Base-by-base conservation (phyloP, 2,797 vertebrate genomes). In the Melanotaenia pygmaea region DNA sequence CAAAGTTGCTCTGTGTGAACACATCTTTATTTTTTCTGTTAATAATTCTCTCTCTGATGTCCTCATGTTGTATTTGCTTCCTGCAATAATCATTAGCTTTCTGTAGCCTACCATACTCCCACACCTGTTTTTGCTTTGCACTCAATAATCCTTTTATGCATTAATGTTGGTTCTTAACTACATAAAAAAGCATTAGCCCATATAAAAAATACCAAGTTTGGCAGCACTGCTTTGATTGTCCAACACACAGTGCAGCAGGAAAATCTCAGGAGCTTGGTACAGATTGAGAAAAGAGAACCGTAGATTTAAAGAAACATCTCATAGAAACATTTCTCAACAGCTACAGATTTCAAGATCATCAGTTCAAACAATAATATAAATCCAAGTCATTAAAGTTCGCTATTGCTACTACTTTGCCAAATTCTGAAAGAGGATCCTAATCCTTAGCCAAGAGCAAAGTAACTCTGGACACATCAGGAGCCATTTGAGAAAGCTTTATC, bases 81-180 rank as follows among this genome's bases (percentile, higher is more conserved):
- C n/a, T 62, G 30, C 34, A 61, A 47, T 64, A 60, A 70, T 61
- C 34, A 74, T 67, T 9, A 35, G 13, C 66, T 58, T 67, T 64
- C 56, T 62, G 74, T 78, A 69, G 66, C 30, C 30, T 34, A 74
- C 28, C 71, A 14, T 6, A 50, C 22, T 64, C 12, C 71, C 37
- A 30, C 30, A 58, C 72, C 72, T 79, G 58, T 28, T 67, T 47
- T 54, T 50, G 4, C 47, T 68, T 65, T 72, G 38, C 66, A 54
- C 53, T 47, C 1, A 20, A 2, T 28, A 28, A 26, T 18, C 16
- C 38, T 40, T 38, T 61, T 38, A 38, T 38, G 12, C 37, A 38
- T 24, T 37, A 2, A 22, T 6, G 20, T 26, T 3, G 12, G n/a
- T 5, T 28, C 18, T 34, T 10, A 18, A 32, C 35, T 11, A 32